phyloP scores from a whole-genome alignment of 2,113 vertebrate genomes.

The Megaptera novaeangliae region DNA sequence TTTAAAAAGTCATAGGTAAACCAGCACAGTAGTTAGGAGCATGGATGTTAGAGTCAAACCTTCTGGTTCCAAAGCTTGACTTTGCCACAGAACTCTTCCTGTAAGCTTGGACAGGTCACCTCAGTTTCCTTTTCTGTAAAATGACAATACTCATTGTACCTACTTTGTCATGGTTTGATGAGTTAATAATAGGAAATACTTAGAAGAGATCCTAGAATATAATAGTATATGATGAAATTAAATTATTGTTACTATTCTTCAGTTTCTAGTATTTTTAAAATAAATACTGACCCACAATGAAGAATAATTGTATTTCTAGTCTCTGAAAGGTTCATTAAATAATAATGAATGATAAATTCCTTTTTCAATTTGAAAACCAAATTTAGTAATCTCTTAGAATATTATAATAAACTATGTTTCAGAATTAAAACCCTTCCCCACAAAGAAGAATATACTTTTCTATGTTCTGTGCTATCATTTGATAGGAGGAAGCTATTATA shows the following conservation, averaged over 20 bases:
- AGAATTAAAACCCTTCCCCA: background rate
- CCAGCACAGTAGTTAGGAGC: background rate
- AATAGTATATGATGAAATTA: background rate
- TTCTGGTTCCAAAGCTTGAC: background rate
- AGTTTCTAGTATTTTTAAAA: background rate
- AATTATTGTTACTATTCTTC: background rate
- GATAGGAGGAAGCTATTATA: background rate
- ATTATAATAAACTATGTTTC: background rate
- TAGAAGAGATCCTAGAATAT: background rate
- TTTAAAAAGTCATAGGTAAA: background rate
- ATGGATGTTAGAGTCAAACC: background rate
- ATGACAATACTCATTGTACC: background rate
- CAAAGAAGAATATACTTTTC: background rate
- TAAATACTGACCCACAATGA: background rate
- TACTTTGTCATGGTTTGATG: background rate
- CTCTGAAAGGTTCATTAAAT: background rate
- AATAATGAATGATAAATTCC: background rate
- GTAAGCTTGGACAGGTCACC: background rate
- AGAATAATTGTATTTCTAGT: background rate
- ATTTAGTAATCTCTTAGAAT: background rate
- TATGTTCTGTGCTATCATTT: background rate
- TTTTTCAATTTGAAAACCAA: conserved; percentile 39
- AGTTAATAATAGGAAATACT: background rate
- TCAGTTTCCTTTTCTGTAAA: background rate
- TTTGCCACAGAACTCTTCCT: background rate